Evolutionary conservation across 2,797 vertebrate genomes (phyloP).

Genomic region (Karalla daura): DNA sequence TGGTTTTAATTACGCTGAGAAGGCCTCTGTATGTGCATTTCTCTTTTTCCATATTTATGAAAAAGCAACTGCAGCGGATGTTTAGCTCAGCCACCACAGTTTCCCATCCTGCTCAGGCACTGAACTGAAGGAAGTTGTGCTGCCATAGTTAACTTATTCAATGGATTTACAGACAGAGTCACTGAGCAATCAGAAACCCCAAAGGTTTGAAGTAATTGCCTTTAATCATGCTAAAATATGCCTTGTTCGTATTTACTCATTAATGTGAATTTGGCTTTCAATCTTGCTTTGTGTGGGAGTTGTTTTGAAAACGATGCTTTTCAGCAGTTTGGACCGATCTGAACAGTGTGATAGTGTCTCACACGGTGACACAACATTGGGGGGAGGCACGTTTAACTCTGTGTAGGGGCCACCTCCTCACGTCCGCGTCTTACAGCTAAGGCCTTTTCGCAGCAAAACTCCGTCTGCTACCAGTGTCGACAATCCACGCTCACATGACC

Average conservation of each 20-base stretch:
- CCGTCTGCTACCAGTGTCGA: slow-evolving; percentile 52
- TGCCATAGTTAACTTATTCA: slow-evolving; percentile 40
- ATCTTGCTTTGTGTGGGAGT: slow-evolving; percentile 20
- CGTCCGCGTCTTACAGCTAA: slow-evolving; percentile 51
- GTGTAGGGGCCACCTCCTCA: slow-evolving; percentile 44
- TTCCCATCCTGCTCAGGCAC: slow-evolving; percentile 65
- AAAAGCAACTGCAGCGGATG: slow-evolving; percentile 36
- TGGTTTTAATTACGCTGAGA: slow-evolving; percentile 34
- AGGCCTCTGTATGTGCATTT: slow-evolving; percentile 57
- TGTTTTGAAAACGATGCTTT: slow-evolving; percentile 47
- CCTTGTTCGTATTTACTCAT: slow-evolving; percentile 16
- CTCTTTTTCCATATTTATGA: slow-evolving; percentile 18
- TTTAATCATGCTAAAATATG: slow-evolving; percentile 27
- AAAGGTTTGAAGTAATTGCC: slow-evolving; percentile 20
- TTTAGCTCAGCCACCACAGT: slow-evolving; percentile 27
- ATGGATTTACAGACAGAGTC: slow-evolving; percentile 35
- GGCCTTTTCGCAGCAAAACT: slow-evolving; percentile 63
- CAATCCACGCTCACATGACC: slow-evolving; percentile 41
- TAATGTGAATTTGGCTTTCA: slow-evolving; percentile 21
- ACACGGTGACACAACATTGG: slow-evolving; percentile 32
- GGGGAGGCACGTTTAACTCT: slow-evolving; percentile 63
- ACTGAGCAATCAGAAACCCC: slow-evolving; percentile 26
- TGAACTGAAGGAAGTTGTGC: slow-evolving; percentile 50
- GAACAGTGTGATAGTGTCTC: slow-evolving; percentile 29
- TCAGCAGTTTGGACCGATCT: slow-evolving; percentile 20